Evolutionary conservation across 1,140 invertebrate species (phyloP), one percentile per base, ranked within the genome.

Genomic region (Mercenaria mercenaria): DNA sequence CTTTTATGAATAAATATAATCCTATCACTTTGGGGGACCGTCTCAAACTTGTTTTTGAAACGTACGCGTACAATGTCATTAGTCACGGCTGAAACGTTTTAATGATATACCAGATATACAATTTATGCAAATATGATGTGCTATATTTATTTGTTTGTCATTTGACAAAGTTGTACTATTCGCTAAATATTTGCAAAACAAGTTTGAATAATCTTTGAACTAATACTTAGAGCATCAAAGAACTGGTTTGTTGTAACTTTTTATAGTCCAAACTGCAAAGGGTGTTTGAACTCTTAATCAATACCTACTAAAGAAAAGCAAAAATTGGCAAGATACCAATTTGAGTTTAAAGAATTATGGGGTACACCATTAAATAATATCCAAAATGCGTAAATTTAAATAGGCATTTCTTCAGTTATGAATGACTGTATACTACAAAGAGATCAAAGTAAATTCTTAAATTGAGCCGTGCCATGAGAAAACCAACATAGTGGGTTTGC

Each of bases 81-180:
- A 72, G 67, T 72, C 67, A 72, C 37, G 34, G 3, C 15, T 41
- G 34, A 39, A 10, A 47, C 6, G 43, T 47, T 47, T 6, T 47
- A 15, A 18, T 18, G 67, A 72, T 23, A 15, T 47, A 47, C 6
- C 6, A 72, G 11, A 29, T 72, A 72, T 72, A 72, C 67, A 37
- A 72, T 72, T 72, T 72, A 72, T 72, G 67, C 67, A 72, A 72
- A 72, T 72, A 72, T 0, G 23, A 29, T 67, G 61, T 29, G 61
- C 61, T 15, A 67, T 67, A 67, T 72, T 15, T 72, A 41, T 41
- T 72, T 72, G 39, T 72, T 72, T 72, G 67, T 39, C 34, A 72
- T 72, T 39, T 8, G 39, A 72, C 13, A 67, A 34, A 47, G 43
- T 6, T 20, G 23, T 4, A 32, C 32, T 34, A 34, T 67, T 67